Base-by-base conservation (phyloP, 2,113 vertebrate genomes). In the Lonchura striata region DNA sequence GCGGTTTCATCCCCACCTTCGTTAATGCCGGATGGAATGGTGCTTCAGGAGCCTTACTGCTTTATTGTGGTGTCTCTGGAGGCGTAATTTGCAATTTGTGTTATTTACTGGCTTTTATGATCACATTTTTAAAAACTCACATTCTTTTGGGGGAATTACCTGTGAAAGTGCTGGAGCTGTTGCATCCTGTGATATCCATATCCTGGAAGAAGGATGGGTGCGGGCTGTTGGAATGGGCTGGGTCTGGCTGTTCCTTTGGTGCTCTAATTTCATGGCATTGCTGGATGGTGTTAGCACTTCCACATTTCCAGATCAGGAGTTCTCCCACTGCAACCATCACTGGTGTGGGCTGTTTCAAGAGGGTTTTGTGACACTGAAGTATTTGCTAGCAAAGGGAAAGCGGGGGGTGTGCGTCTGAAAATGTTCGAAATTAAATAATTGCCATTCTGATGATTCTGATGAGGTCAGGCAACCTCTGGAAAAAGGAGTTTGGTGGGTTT, bases 61-160 rank as follows among this genome's bases (percentile, higher is more conserved):
- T 60, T 59, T 59, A 9, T 9, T 69, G 0, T 23, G 8, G 6
- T 41, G 13, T 47, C 1, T 49, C 13, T 49, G 39, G 7, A 41
- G 37, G 15, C 13, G 3, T 30, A 14, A 7, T 56, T 56, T 81
- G 23, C 1, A 13, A 4, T 50, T 30, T 24, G 8, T 25, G 5
- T 14, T 13, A 17, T 15, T 31, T 9, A 17, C 10, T 39, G 27
- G 10, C 11, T 31, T 47, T 69, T 70, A 17, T 37, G 60, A 4
- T 9, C 4, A 15, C 16, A 18, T n/a, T 3, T 39, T 39, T 39
- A 39, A 39, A 5, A 33, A 21, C 2, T 1, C 4, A 1, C 6
- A 2, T 37, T 47, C 3, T n/a, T 54, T 50, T 13, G 7, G 17
- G 25, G 16, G 4, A 44, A 52, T 14, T 41, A 10, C 1, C 13